These are phyloP conservation scores for Drosophila parabipectinata DNA, from an alignment of 1,140 invertebrate species.

Conservation along the genomic window DNA sequence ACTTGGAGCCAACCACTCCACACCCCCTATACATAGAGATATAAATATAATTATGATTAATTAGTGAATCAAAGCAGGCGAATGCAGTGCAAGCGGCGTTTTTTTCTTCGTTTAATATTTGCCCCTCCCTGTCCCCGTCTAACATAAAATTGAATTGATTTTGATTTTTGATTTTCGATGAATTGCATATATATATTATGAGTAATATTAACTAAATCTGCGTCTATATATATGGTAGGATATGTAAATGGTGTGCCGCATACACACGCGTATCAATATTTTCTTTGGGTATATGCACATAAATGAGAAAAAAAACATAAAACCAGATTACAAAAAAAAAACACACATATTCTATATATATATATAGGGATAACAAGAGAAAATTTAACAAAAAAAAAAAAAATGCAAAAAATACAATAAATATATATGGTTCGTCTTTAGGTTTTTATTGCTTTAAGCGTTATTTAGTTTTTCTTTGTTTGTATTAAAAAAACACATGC, in stretches of 20 bases:
- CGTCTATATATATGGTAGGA: conserved; percentile 51
- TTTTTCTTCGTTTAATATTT: conserved; percentile 54
- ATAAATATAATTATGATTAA: conserved; percentile 58
- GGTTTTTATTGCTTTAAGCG: conserved; percentile 80
- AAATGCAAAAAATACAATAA: conserved; percentile 50
- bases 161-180: conserved; percentile 46
- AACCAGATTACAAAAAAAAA: conserved; percentile 27
- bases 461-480: conserved; percentile 83
- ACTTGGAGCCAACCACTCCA: conserved; percentile 48
- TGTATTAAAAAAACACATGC: conserved; percentile 63
- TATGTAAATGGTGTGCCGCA: conserved; percentile 31
- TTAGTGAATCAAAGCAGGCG: conserved; percentile 68
- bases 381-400: conserved; percentile 49
- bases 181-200: conserved; percentile 54
- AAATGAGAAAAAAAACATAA: conserved; percentile 11
- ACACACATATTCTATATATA: conserved; percentile 43
- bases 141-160: conserved; percentile 64
- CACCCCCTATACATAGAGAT: conserved; percentile 37
- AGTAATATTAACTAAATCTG: conserved; percentile 53
- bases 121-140: conserved; percentile 18
- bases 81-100: conserved; percentile 69
- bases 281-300: conserved; percentile 33
- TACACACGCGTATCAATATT: conserved; percentile 29
- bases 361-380: conserved; percentile 32
- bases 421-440: conserved; percentile 66